Evolutionary conservation across 2,797 vertebrate genomes (phyloP).

Genomic region (Cryptoblepharus egeriae): DNA sequence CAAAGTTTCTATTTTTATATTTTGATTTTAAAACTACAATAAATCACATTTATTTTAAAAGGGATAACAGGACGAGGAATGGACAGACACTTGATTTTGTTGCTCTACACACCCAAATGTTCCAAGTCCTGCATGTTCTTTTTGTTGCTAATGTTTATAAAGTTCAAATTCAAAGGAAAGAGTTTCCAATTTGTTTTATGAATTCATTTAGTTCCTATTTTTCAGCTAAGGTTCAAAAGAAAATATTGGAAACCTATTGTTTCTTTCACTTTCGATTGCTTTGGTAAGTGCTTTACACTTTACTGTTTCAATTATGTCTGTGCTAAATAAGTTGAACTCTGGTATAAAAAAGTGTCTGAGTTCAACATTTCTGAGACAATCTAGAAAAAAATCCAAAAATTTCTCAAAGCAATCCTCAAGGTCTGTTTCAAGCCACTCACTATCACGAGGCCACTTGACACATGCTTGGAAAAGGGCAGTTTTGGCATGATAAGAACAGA

Average conservation of each 20-base stretch:
- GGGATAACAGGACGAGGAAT: no score
- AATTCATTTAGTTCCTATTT: constrained; percentile 3
- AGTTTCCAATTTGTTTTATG: not conserved
- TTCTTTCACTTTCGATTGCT: constrained; percentile 67
- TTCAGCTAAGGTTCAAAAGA: constrained; percentile 15
- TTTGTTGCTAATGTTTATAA: not conserved
- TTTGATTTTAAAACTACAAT: no score
- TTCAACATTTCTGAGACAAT: constrained; percentile 56
- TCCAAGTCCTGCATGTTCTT: no score
- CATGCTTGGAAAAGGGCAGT: constrained; percentile 75
- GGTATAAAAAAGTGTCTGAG: constrained; percentile 79
- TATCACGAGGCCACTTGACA: constrained; percentile 55
- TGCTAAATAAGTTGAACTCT: constrained; percentile 69
- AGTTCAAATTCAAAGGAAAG: not conserved
- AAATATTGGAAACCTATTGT: constrained; percentile 75
- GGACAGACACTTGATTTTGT: not conserved
- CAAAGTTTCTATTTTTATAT: no score
- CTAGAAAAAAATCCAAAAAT: constrained; percentile 64
- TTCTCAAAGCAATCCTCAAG: constrained; percentile 67
- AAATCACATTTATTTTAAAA: no score
- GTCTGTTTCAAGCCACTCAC: constrained; percentile 57
- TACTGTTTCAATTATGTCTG: constrained; percentile 44
- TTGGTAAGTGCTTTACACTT: constrained; percentile 65
- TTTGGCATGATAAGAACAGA: constrained; percentile 78
- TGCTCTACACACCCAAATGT: not conserved